Conservation (phyloP, 2,797 vertebrate species). For the Cirrhinus mrigala region DNA sequence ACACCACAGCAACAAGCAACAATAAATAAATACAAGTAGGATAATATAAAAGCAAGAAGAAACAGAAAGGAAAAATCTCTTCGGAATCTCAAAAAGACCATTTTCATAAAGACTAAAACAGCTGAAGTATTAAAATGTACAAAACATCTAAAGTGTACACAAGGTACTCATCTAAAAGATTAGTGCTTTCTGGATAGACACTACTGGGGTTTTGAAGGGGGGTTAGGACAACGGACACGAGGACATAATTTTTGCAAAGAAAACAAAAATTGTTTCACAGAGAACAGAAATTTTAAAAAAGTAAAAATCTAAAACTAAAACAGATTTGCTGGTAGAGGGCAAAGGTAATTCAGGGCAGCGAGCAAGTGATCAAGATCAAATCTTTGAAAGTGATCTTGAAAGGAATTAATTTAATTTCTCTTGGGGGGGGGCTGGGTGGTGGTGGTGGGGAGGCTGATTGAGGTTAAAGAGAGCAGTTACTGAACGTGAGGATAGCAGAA, state of each 20-base stretch:
- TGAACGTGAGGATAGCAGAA: constrained; percentile 15
- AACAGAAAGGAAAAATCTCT: constrained; percentile 11
- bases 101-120: neutral
- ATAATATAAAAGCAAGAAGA: constrained; percentile 46
- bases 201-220: neutral
- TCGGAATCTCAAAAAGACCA: neutral
- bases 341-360: constrained; percentile 51
- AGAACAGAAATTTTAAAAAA: neutral
- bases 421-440: constrained; percentile 23
- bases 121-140: neutral
- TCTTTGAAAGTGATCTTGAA: constrained; percentile 46
- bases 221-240: neutral
- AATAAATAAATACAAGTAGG: constrained; percentile 48
- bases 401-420: constrained; percentile 29
- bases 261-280: constrained; percentile 37
- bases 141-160: neutral
- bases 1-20: neutral
- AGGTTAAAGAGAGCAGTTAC: constrained; percentile 47
- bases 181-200: neutral
- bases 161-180: constrained; percentile 10
- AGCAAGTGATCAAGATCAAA: constrained; percentile 54
- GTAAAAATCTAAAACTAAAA: constrained; percentile 27
- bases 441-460: constrained; percentile 31
- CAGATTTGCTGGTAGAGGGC: constrained; percentile 20
- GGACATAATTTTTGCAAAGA: constrained; percentile 32